Base-by-base conservation (phyloP, 2,888 invertebrate genomes). In the Tenthredo amoena region DNA sequence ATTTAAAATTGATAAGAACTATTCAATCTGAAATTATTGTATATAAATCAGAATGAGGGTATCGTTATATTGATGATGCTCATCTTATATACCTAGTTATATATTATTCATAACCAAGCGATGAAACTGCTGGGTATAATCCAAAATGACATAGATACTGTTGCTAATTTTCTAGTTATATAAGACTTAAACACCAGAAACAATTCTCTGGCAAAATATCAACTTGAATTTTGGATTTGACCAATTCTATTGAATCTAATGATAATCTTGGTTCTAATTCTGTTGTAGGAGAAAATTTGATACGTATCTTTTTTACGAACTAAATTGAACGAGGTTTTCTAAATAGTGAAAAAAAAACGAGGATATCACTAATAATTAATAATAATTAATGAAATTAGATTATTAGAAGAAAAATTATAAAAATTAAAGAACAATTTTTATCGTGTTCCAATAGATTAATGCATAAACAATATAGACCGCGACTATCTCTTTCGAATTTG, bases 1-100 rank as follows among this genome's bases (percentile, higher is more conserved):
- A 77, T 50, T 50, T 77, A 77, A 7, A 31, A 77, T 55, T 37
- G 26, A 47, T 77, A 77, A 74, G 72, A 68, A 68, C 3, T 74
- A 50, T 55, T 55, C 6, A 34, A 62, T 81, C 62, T 81, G 81
- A 81, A 81, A 18, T 62, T 40, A 81, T 81, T 81, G 62, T 81
- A 81, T 34, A 81, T 81, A 62, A 58, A 81, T 81, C 62, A 37
- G 40, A 58, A 77, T 50, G 15, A 31, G 77, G 74, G 10, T 77
- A 31, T 77, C n/a, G 43, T 43, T 43, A 15, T 43, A 26, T 74
- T 26, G 40, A 74, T 15, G 21, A 55, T 55, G 1, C 55, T 31
- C 50, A 10, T 31, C 15, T 77, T 55, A 77, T 26, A 47, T 74
- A 26, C 26, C 26, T 26, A 74, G 12, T n/a, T 74, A 43, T 43